Conservation (phyloP, 2,797 vertebrate genomes). For the Bryconaethiops microstoma region DNA sequence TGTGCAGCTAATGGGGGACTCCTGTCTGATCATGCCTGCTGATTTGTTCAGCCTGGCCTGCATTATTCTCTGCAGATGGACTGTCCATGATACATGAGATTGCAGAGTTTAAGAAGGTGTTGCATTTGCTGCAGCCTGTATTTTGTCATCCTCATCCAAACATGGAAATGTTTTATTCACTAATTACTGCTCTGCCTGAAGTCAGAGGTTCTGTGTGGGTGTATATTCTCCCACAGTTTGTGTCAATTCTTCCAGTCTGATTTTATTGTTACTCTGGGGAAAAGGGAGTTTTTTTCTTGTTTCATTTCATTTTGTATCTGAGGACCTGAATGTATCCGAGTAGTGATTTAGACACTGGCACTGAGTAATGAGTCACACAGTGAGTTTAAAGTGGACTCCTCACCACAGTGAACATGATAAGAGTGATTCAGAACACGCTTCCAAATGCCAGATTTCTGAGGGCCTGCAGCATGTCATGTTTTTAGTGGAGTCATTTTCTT, state of each 20-base stretch:
- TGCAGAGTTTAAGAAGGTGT: not conserved
- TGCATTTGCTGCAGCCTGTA: not conserved
- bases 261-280: not conserved
- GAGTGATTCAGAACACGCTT: not conserved
- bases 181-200: not conserved
- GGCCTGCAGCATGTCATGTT: not conserved
- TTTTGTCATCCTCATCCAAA: slow-evolving; percentile 7
- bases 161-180: slow-evolving; percentile 10
- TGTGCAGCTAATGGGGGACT: not conserved
- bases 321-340: too few species aligned
- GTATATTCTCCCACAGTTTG: too few species aligned
- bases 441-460: not conserved
- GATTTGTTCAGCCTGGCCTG: not conserved
- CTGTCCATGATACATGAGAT: not conserved
- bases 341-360: not conserved
- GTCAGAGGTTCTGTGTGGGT: not conserved
- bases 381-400: not conserved
- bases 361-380: not conserved
- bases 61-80: not conserved
- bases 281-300: not conserved
- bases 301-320: not conserved
- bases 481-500: not conserved
- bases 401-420: not conserved
- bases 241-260: not conserved
- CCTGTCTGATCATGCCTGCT: not conserved